These are phyloP conservation scores for Papilio aristodemus DNA, from an alignment of 1,140 invertebrate species.

Conservation along the genomic window DNA sequence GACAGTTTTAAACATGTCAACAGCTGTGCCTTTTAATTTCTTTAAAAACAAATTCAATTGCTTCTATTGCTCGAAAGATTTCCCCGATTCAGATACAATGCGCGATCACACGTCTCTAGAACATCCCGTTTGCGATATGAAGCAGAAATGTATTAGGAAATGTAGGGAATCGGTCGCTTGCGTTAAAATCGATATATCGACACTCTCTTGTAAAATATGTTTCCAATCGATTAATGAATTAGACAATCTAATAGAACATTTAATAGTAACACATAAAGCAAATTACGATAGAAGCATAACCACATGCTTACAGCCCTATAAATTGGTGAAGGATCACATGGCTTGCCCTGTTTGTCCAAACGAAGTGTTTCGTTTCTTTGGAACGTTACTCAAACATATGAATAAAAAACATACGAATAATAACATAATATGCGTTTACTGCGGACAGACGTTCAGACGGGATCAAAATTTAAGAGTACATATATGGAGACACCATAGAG, in stretches of 20 bases:
- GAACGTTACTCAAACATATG: constrained; percentile 70
- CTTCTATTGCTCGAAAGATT: constrained; percentile 73
- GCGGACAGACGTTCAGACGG: constrained; percentile 64
- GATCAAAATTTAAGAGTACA: constrained; percentile 71
- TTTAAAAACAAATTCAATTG: constrained; percentile 75
- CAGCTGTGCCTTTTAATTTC: constrained; percentile 73
- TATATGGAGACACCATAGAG: constrained; percentile 70
- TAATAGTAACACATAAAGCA: constrained; percentile 61
- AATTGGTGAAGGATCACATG: constrained; percentile 68
- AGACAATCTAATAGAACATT: constrained; percentile 61
- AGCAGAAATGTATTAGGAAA: constrained; percentile 66
- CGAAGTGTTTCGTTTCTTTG: constrained; percentile 69
- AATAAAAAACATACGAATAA: constrained; percentile 70
- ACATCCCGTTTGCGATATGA: constrained; percentile 64
- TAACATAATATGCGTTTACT: constrained; percentile 72
- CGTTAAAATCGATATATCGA: constrained; percentile 71
- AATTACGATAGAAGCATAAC: constrained; percentile 71
- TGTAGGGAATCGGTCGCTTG: constrained; percentile 66
- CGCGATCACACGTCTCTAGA: constrained; percentile 64
- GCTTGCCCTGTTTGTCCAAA: constrained; percentile 61
- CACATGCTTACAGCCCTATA: constrained; percentile 68
- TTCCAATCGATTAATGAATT: constrained; percentile 61
- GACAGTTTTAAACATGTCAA: constrained; percentile 70
- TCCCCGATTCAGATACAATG: constrained; percentile 64
- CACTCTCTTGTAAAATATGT: constrained; percentile 67